These are phyloP conservation scores for Mastomys coucha DNA, from an alignment of 2,113 vertebrate species.

Conservation along the genomic window DNA sequence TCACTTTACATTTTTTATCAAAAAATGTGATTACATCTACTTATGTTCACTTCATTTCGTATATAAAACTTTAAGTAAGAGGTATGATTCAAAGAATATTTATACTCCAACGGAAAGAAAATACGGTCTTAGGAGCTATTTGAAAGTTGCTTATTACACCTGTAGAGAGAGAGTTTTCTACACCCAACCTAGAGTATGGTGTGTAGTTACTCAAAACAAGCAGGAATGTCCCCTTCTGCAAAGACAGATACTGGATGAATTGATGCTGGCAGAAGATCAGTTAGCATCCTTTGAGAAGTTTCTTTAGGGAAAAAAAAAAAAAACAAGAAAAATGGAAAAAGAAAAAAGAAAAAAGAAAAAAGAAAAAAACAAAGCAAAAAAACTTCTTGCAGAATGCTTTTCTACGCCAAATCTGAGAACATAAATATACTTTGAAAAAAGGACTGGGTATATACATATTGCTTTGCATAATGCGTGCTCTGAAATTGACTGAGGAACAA, in stretches of 20 bases:
- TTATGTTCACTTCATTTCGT: slow-evolving; percentile 63
- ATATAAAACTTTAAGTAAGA: slow-evolving; percentile 70
- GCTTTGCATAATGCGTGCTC: slow-evolving; percentile 67
- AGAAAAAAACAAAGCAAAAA: slow-evolving; percentile 46
- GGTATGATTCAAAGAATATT: slow-evolving; percentile 70
- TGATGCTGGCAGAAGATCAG: slow-evolving; percentile 69
- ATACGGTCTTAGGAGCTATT: slow-evolving; percentile 63
- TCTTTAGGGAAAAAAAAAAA: neutral
- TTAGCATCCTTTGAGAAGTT: slow-evolving; percentile 63
- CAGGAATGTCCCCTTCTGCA: slow-evolving; percentile 43
- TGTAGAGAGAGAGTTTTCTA: slow-evolving; percentile 41
- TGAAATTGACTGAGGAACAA: slow-evolving; percentile 77
- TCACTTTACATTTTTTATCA: slow-evolving; percentile 55
- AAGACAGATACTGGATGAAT: slow-evolving; percentile 70
- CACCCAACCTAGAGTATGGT: slow-evolving; percentile 28
- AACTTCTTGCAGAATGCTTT: slow-evolving; percentile 52
- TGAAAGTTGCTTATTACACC: slow-evolving; percentile 50
- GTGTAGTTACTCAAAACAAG: slow-evolving; percentile 65
- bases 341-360: neutral
- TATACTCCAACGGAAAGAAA: slow-evolving; percentile 68
- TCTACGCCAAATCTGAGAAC: slow-evolving; percentile 62
- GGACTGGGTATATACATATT: slow-evolving; percentile 46
- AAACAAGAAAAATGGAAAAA: neutral
- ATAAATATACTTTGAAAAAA: slow-evolving; percentile 72
- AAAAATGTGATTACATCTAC: slow-evolving; percentile 35